Evolutionary conservation across 1,140 invertebrate genomes (phyloP).

Genomic region (Eriocheir sinensis): DNA sequence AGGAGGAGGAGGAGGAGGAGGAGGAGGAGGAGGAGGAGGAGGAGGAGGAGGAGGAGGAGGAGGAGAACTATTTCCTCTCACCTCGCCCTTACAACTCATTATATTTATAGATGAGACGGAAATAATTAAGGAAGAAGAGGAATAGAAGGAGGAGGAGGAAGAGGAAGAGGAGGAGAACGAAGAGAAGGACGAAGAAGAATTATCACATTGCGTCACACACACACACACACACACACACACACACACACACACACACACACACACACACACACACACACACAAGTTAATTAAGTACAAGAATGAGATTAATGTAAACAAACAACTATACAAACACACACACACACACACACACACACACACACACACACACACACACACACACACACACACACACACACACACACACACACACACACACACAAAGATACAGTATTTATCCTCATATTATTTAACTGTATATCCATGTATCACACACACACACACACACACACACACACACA

Average conservation of each 20-base stretch:
- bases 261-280: background rate
- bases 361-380: background rate
- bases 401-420: background rate
- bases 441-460: background rate
- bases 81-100: too few relatives aligned
- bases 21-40: background rate
- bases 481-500: too few relatives aligned
- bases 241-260: background rate
- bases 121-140: constrained; percentile 30
- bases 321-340: background rate
- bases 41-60: background rate
- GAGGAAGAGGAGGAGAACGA: background rate
- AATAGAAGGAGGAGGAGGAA: background rate
- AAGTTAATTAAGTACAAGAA: background rate
- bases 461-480: background rate
- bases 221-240: background rate
- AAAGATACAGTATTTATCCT: background rate
- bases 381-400: background rate
- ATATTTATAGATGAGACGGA: too few relatives aligned
- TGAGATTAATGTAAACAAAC: too few relatives aligned
- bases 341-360: background rate
- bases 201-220: too few relatives aligned
- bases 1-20: background rate
- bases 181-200: too few relatives aligned
- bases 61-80: too few relatives aligned